These are phyloP conservation scores for Quiscalus mexicanus DNA, from an alignment of 2,113 vertebrate genomes.

Conservation along the genomic window DNA sequence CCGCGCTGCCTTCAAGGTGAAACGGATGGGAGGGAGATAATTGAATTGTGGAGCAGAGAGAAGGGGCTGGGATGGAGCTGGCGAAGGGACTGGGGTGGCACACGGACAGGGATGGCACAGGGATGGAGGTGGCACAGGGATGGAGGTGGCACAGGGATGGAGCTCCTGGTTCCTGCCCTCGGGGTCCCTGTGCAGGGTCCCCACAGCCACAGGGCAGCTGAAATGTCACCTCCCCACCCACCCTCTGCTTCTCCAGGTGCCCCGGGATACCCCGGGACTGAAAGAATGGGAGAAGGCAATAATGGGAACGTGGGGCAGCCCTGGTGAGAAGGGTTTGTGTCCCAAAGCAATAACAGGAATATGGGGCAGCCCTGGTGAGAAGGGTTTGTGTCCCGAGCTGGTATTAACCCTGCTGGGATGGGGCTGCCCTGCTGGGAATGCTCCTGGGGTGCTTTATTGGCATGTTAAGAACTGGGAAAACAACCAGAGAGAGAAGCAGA, in stretches of 20 bases:
- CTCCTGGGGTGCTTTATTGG: constrained; percentile 59
- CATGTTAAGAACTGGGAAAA: constrained; percentile 38
- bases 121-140: too few relatives aligned
- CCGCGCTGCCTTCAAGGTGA: not conserved
- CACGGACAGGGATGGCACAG: too few relatives aligned
- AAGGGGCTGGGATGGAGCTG: not conserved
- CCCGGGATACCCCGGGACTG: not conserved
- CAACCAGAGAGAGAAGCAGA: constrained; percentile 31
- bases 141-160: too few relatives aligned
- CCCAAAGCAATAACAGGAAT: not conserved
- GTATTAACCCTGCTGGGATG: constrained; percentile 58
- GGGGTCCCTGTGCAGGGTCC: not conserved
- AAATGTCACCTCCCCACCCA: not conserved
- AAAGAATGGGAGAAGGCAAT: not conserved
- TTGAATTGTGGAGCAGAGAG: not conserved
- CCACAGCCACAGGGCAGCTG: fast-evolving
- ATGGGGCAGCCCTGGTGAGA: not conserved
- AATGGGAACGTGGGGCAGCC: not conserved
- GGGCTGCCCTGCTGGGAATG: not conserved
- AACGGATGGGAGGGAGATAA: not conserved
- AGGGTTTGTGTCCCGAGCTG: constrained; percentile 28
- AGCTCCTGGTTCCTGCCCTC: not conserved
- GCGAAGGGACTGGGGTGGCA: not conserved
- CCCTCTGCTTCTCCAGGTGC: not conserved
- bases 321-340: too few relatives aligned